Conservation (phyloP, 1,140 invertebrate genomes). For the Colletes gigas region DNA sequence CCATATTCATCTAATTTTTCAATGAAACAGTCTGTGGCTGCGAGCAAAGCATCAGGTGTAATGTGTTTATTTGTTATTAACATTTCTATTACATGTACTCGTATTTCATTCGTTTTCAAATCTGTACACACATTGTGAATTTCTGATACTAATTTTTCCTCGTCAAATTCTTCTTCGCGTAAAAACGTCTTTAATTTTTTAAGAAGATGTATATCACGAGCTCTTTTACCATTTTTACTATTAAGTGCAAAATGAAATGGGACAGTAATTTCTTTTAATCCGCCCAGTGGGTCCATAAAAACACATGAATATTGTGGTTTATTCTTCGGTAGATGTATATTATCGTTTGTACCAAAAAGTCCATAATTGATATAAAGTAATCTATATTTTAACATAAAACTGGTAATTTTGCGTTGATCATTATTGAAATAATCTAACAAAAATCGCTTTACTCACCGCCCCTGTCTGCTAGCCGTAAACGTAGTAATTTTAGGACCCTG, state of each 20-base stretch:
- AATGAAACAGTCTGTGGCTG: slow-evolving; percentile 81
- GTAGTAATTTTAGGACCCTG: slow-evolving; percentile 93
- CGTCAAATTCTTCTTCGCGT: slow-evolving; percentile 82
- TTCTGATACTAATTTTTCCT: slow-evolving; percentile 81
- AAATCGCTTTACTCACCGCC: slow-evolving; percentile 79
- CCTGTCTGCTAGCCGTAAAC: slow-evolving; percentile 93
- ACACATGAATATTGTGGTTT: slow-evolving; percentile 86
- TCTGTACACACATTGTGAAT: slow-evolving; percentile 83
- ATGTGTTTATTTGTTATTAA: slow-evolving; percentile 85
- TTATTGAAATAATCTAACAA: not conserved
- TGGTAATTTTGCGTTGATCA: not conserved
- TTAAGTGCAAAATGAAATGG: slow-evolving; percentile 95
- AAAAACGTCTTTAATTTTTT: slow-evolving; percentile 88
- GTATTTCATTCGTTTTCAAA: slow-evolving; percentile 88
- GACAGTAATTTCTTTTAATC: slow-evolving; percentile 90
- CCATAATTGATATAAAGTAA: slow-evolving; percentile 90
- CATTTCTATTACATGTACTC: slow-evolving; percentile 87
- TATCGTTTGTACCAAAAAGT: slow-evolving; percentile 86
- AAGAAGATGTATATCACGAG: slow-evolving; percentile 92
- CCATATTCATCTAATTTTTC: slow-evolving; percentile 67
- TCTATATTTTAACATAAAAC: slow-evolving; percentile 74
- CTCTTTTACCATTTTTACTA: slow-evolving; percentile 92
- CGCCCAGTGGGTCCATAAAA: slow-evolving; percentile 91
- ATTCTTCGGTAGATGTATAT: slow-evolving; percentile 76
- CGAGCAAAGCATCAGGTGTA: slow-evolving; percentile 81